Base-by-base conservation (phyloP, 53 echinoderm and acorn worm species). In the Arbacia lixula region DNA sequence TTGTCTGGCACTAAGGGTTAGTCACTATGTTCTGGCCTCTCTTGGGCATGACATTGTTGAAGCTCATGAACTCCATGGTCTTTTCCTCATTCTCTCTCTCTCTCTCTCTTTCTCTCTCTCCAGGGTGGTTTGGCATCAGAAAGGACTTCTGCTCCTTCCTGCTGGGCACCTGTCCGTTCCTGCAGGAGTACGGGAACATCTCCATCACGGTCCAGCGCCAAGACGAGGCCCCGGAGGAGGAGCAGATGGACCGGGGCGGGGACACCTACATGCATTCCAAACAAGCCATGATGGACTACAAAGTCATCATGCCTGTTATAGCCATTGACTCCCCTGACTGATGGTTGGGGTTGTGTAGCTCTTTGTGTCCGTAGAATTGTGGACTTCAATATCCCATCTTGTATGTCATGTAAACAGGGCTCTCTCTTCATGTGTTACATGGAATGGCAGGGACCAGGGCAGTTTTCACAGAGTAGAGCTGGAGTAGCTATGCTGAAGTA, bases 121-220 rank as follows among this genome's bases (percentile, higher is more conserved):
- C 92, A 94, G 98, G 98, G 82, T 81, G 98, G 94, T 97, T 94
- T 90, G 98, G 98, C 10, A 97, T 97, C 83, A 86, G 98, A n/a
- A 97, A 94, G 55, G 98, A 97, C 66, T 97, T 97, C 88, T 97
- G 98, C 90, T 85, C 93, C 0, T 97, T 97, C 32, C 76, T 97
- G 20, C 87, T 91, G 39, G 89, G 88, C 2, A 89, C 89, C 8
- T 94, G 91, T 40, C 82, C 82, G 20, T 94, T 90, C 76, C 86
- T 97, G 29, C 87, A 88, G 53, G 98, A 97, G 57, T 97, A 97
- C 53, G 98, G 98, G 27, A 97, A 97, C 76, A 94, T 97, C 60
- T 88, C 92, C 21, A 91, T 91, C 82, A 81, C 88, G 34, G 36
- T 94, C 28, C 82, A 72, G 1, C 54, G 86, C 32, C 80, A 63